phyloP scores from a whole-genome alignment of 2,113 vertebrate species.

The Pygoscelis antarcticus region DNA sequence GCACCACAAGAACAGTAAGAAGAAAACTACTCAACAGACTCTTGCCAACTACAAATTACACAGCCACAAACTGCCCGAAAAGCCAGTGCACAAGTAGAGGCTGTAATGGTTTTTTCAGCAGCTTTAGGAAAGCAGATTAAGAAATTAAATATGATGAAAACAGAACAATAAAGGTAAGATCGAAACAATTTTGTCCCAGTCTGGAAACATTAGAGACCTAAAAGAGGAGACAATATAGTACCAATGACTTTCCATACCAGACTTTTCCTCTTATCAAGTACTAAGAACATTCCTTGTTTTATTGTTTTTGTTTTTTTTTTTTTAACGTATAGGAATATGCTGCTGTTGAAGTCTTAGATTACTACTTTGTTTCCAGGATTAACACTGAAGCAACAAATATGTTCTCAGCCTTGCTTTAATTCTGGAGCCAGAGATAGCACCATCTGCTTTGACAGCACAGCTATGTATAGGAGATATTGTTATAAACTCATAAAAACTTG shows the following conservation, averaged over 20 bases:
- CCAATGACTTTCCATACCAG: not conserved
- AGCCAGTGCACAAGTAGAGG: accelerated
- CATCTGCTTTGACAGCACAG: not conserved
- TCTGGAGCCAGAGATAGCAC: not conserved
- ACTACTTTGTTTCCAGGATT: not conserved
- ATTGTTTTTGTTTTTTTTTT: not conserved
- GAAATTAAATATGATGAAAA: not conserved
- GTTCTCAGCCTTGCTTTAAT: not conserved
- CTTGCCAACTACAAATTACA: not conserved
- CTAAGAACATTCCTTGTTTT: not conserved
- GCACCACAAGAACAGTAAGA: not conserved
- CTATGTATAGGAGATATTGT: not conserved
- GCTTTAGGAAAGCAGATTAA: not conserved
- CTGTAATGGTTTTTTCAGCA: not conserved
- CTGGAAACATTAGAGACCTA: not conserved
- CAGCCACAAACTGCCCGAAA: not conserved
- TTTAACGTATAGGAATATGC: not conserved
- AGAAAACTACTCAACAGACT: not conserved
- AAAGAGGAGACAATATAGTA: not conserved
- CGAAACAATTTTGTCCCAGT: not conserved
- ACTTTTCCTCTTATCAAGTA: not conserved
- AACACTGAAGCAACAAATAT: not conserved
- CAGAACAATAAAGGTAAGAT: not conserved
- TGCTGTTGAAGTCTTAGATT: not conserved
- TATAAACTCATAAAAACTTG: not conserved